Percentiles rank a stretch among this genome's conserved stretches.
Conservation (phyloP, 1,140 invertebrate species). For the Spodoptera frugiperda region DNA sequence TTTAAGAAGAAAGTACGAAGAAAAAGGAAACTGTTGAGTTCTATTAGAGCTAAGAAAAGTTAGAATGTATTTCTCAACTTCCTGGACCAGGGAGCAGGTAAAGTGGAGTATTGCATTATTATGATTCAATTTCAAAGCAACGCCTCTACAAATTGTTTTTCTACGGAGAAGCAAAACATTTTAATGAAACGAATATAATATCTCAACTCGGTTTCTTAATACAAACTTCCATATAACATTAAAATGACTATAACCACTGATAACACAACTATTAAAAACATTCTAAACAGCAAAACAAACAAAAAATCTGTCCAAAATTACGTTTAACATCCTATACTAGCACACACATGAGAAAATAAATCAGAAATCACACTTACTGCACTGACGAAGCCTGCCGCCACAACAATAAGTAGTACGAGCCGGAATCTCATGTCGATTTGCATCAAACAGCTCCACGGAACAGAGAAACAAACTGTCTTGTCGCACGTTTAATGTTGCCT, state of each 20-base stretch:
- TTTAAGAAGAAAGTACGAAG: constrained; percentile 19
- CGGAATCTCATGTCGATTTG: constrained; percentile 48
- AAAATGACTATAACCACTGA: too few species aligned
- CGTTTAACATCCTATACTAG: too few species aligned
- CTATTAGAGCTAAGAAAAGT: constrained; percentile 22
- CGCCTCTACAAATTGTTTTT: constrained; percentile 18
- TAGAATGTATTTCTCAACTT: constrained; percentile 31
- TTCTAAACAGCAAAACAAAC: too few species aligned
- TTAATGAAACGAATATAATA: too few species aligned
- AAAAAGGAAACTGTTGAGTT: constrained; percentile 24
- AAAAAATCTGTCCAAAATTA: too few species aligned
- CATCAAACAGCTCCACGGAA: constrained; percentile 33
- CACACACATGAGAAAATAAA: constrained; percentile 1
- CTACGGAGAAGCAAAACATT: background rate
- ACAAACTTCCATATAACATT: too few species aligned
- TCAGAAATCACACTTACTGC: constrained; percentile 25
- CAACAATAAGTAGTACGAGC: constrained; percentile 33
- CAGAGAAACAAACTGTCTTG: constrained; percentile 46
- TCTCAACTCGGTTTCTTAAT: too few species aligned
- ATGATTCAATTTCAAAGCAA: constrained; percentile 24
- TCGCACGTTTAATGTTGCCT: constrained; percentile 45
- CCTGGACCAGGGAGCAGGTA: constrained; percentile 16
- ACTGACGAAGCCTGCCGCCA: constrained; percentile 9
- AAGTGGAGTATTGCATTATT: constrained; percentile 30
- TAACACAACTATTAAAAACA: too few species aligned